Evolutionary conservation across 2,113 vertebrate genomes (phyloP).

Genomic region (Condylura cristata): DNA sequence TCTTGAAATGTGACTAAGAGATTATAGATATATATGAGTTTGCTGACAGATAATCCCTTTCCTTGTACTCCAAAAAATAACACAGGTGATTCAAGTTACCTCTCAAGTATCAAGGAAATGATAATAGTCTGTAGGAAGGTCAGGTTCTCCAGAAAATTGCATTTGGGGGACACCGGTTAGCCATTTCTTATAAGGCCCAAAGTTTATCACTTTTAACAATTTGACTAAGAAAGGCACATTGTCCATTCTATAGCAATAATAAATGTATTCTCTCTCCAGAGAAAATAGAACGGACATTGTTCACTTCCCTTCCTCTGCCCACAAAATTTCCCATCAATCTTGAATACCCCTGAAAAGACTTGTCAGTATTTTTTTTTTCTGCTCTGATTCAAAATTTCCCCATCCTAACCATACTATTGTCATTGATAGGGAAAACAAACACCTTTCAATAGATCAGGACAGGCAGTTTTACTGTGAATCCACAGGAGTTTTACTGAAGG

Average conservation of each 20-base stretch:
- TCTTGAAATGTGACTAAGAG: not conserved
- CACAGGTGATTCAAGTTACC: slow-evolving; percentile 8
- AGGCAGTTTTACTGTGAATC: not conserved
- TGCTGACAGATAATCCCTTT: not conserved
- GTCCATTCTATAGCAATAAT: not conserved
- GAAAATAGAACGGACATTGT: not conserved
- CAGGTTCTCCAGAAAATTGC: not conserved
- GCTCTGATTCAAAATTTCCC: not conserved
- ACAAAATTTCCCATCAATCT: not conserved
- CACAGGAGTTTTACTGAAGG: not conserved
- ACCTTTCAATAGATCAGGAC: not conserved
- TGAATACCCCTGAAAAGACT: slow-evolving; percentile 16
- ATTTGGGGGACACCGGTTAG: slow-evolving; percentile 45
- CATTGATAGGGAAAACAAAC: not conserved
- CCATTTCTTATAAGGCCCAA: not conserved
- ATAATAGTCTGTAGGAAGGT: not conserved
- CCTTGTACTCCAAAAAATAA: slow-evolving; percentile 5
- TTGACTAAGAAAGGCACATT: not conserved
- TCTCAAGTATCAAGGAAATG: not conserved
- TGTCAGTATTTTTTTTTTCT: not conserved
- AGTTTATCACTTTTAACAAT: slow-evolving; percentile 24
- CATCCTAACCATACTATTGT: not conserved
- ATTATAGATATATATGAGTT: not conserved
- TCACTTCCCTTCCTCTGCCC: not conserved
- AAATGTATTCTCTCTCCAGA: not conserved